Conservation (phyloP, 1,140 invertebrate genomes). For the Drosophila kanapiae region DNA sequence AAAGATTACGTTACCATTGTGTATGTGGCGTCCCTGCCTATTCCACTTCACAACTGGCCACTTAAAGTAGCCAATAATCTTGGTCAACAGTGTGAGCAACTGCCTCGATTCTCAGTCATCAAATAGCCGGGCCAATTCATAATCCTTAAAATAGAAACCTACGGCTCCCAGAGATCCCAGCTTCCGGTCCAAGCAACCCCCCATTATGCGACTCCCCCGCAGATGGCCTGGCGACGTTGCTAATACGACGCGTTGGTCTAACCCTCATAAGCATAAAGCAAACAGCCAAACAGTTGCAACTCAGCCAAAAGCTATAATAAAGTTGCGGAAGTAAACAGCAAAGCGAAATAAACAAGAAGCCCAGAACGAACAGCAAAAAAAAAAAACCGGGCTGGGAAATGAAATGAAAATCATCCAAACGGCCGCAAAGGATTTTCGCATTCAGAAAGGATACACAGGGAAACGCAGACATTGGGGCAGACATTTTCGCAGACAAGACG, state of each 20-base stretch:
- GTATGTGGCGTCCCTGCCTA: neutral
- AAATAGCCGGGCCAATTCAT: constrained; percentile 66
- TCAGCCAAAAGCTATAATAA: constrained; percentile 83
- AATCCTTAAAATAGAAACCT: constrained; percentile 49
- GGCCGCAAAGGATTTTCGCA: constrained; percentile 67
- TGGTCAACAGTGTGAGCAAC: constrained; percentile 50
- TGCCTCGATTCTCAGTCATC: constrained; percentile 60
- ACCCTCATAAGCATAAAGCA: constrained; percentile 77
- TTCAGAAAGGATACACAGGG: constrained; percentile 59
- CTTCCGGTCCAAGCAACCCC: constrained; percentile 12
- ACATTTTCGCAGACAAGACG: constrained; percentile 60
- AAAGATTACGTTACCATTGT: neutral
- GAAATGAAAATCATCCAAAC: constrained; percentile 78
- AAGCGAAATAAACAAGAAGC: constrained; percentile 69
- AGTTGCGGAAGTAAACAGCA: constrained; percentile 80
- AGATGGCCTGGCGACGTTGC: constrained; percentile 43
- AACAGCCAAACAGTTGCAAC: constrained; percentile 78
- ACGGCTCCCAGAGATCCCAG: constrained; percentile 31
- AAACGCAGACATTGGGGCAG: constrained; percentile 61
- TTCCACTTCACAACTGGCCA: constrained; percentile 6
- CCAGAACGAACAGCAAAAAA: constrained; percentile 15
- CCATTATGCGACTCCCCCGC: neutral
- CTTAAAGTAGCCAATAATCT: constrained; percentile 58
- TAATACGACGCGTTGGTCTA: constrained; percentile 72
- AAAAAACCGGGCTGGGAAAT: constrained; percentile 55